phyloP scores from a whole-genome alignment of 2,797 vertebrate species.

The Coendou prehensilis region DNA sequence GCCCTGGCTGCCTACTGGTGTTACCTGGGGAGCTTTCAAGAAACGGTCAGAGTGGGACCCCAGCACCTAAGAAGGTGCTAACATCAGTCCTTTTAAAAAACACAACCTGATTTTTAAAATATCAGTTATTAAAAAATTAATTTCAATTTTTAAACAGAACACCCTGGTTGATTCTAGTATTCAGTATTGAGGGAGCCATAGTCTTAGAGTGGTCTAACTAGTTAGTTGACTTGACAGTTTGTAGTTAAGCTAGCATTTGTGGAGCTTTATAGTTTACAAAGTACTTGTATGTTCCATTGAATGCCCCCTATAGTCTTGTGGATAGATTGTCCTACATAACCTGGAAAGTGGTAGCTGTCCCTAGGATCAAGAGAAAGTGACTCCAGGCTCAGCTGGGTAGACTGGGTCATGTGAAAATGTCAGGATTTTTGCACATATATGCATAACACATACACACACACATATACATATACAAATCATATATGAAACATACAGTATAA shows the following conservation, averaged over 20 bases:
- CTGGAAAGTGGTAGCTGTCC: not conserved
- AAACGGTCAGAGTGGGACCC: too few species aligned
- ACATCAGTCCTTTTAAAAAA: not conserved
- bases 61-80: not conserved
- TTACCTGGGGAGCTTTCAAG: not conserved
- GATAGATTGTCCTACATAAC: not conserved
- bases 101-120: not conserved
- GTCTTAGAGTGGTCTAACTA: not conserved
- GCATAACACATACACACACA: not conserved
- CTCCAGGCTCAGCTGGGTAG: not conserved
- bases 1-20: not conserved
- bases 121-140: not conserved
- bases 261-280: not conserved
- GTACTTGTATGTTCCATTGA: not conserved
- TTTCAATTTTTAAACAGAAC: not conserved
- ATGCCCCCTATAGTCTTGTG: not conserved
- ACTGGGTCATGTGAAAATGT: not conserved
- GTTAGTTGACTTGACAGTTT: not conserved
- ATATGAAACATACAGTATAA: not conserved
- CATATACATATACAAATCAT: not conserved
- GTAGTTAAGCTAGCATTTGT: not conserved
- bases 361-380: not conserved
- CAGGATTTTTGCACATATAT: not conserved
- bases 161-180: not conserved
- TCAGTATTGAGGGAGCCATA: not conserved